phyloP scores from a whole-genome alignment of 2,113 vertebrate species.

The Tamias sibiricus region DNA sequence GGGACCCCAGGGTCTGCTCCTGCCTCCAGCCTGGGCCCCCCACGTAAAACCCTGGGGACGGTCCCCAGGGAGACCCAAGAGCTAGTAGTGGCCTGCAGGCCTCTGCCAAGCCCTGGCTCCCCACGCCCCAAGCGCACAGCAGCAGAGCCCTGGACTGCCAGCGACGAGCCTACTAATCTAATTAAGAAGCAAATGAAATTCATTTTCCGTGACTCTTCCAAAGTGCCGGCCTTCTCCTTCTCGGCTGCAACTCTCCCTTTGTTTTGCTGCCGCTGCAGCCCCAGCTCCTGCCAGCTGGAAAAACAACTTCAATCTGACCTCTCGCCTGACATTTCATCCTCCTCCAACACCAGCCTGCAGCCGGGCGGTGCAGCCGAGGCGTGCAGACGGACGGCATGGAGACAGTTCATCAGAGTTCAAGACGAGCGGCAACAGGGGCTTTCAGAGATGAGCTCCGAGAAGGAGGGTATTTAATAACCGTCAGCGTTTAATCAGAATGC shows the following conservation, averaged over 20 bases:
- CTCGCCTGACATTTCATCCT: slow-evolving; percentile 80
- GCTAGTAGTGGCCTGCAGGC: background rate
- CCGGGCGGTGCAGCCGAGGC: slow-evolving; percentile 59
- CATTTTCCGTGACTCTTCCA: slow-evolving; percentile 65
- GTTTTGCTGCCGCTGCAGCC: background rate
- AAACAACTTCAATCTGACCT: slow-evolving; percentile 79
- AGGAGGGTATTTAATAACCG: slow-evolving; percentile 84
- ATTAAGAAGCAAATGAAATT: slow-evolving; percentile 67
- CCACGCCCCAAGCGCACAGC: rapidly evolving
- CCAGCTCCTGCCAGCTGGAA: background rate
- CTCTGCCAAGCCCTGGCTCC: background rate
- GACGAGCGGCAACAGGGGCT: slow-evolving; percentile 84
- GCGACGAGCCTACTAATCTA: slow-evolving; percentile 40
- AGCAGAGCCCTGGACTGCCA: background rate
- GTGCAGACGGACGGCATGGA: slow-evolving; percentile 68
- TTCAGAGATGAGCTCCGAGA: slow-evolving; percentile 75
- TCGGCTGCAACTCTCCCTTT: slow-evolving; percentile 48
- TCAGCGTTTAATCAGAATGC: slow-evolving; percentile 82
- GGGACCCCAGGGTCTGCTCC: background rate
- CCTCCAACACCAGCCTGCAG: slow-evolving; percentile 59
- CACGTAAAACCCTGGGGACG: background rate
- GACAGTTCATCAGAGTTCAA: slow-evolving; percentile 85
- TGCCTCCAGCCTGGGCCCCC: background rate
- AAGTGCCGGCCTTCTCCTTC: background rate
- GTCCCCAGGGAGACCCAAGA: background rate